Conservation (phyloP, 2,888 invertebrate genomes). For the Tholera decimalis region DNA sequence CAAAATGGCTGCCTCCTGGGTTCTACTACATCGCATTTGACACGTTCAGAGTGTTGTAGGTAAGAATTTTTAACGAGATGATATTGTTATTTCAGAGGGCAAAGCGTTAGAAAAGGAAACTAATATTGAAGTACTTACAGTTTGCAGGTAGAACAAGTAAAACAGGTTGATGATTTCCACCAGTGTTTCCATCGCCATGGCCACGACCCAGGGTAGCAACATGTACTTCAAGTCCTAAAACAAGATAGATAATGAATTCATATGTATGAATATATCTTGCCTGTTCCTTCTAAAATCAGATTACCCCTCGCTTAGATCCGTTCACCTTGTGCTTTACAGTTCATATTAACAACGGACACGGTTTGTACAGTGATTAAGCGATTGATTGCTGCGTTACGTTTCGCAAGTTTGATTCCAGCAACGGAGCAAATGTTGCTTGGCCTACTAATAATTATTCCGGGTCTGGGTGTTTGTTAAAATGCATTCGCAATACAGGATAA, state of each 20-base stretch:
- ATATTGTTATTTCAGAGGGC: not conserved
- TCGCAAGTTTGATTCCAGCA: no score
- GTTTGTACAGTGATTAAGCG: no score
- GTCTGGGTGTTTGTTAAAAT: no score
- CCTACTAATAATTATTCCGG: no score
- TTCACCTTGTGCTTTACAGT: no score
- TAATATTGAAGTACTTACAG: slow-evolving; percentile 87
- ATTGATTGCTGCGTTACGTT: no score
- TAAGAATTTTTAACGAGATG: no score
- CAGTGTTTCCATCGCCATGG: slow-evolving; percentile 92
- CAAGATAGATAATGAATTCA: slow-evolving; percentile 62
- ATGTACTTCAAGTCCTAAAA: slow-evolving; percentile 93
- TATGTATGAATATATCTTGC: not conserved
- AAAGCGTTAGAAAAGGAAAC: not conserved
- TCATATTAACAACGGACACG: no score
- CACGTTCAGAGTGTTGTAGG: not conserved
- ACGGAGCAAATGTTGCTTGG: no score
- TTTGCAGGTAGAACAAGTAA: slow-evolving; percentile 92
- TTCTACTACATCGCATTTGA: not conserved
- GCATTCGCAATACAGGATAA: no score
- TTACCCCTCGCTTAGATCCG: no score
- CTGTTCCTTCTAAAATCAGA: no score
- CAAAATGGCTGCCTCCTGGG: slow-evolving; percentile 1
- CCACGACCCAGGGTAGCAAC: slow-evolving; percentile 94
- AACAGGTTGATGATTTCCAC: slow-evolving; percentile 93